Conservation (phyloP, 2,797 vertebrate species). For the Hippoglossus hippoglossus region DNA sequence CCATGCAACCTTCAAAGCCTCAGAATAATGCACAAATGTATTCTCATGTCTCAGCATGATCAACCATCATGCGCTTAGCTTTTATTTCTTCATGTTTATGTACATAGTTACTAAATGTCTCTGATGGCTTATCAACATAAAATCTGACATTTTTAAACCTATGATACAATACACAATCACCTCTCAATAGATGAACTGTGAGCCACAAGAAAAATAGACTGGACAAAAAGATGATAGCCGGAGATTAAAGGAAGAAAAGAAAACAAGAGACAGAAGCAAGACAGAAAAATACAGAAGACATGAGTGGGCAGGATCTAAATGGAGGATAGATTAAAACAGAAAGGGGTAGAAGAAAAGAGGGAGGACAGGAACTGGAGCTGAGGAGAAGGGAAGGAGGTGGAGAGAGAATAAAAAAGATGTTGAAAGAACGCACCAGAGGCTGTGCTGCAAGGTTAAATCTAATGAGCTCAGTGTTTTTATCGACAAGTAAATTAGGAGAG, state of each 20-base stretch:
- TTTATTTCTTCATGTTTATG: not conserved
- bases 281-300: not conserved
- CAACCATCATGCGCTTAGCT: not conserved
- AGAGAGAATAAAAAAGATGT: conserved; percentile 28
- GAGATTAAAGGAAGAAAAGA: not conserved
- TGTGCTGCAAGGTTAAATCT: conserved; percentile 64
- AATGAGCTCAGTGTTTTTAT: conserved; percentile 58
- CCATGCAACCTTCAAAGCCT: conserved; percentile 13
- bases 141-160: conserved; percentile 1
- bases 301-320: not conserved
- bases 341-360: conserved; percentile 1
- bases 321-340: conserved; percentile 1
- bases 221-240: not conserved
- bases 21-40: conserved; percentile 16
- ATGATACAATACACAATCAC: conserved; percentile 1
- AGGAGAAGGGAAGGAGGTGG: conserved; percentile 12
- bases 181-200: not conserved
- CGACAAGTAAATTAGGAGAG: conserved; percentile 43
- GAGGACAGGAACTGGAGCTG: conserved; percentile 4
- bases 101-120: no score
- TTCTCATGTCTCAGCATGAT: conserved; percentile 33
- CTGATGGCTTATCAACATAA: not conserved
- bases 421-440: conserved; percentile 52
- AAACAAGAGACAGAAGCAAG: not conserved
- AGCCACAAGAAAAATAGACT: not conserved